phyloP scores from a whole-genome alignment of 2,888 invertebrate genomes.

The Euphydryas editha region DNA sequence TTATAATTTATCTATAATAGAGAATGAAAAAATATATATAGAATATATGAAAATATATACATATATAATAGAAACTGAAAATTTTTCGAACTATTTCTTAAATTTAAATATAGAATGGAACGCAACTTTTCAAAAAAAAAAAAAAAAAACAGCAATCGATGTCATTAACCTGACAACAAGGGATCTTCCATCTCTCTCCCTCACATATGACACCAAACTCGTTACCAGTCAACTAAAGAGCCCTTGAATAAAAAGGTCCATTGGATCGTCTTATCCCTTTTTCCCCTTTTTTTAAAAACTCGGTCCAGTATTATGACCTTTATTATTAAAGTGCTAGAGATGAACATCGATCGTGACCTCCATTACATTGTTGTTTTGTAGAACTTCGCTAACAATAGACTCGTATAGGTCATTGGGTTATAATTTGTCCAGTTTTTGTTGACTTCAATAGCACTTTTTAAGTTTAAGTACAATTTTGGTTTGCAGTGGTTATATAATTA shows the following conservation, averaged over 20 bases:
- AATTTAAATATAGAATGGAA: neutral
- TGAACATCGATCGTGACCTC: slow-evolving; percentile 7
- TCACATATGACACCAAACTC: slow-evolving; percentile 34
- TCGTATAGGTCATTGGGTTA: slow-evolving; percentile 30
- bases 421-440: slow-evolving; percentile 22
- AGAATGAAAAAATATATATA: too few relatives aligned
- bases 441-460: slow-evolving; percentile 5
- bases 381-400: slow-evolving; percentile 37
- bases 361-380: slow-evolving; percentile 38
- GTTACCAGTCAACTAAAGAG: slow-evolving; percentile 46
- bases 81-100: neutral
- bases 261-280: slow-evolving; percentile 44
- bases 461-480: neutral
- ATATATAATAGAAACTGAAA: neutral
- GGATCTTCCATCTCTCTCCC: slow-evolving; percentile 23
- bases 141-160: slow-evolving; percentile 28
- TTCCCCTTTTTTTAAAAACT: slow-evolving; percentile 22
- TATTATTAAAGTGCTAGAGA: neutral
- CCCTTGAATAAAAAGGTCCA: slow-evolving; percentile 48
- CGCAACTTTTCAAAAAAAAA: neutral
- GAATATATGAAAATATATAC: neutral
- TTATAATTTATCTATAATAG: too few relatives aligned
- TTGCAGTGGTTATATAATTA: neutral
- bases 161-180: slow-evolving; percentile 43
- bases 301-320: neutral